phyloP scores from a whole-genome alignment of 2,113 vertebrate genomes.

The Lophochroa leadbeateri region DNA sequence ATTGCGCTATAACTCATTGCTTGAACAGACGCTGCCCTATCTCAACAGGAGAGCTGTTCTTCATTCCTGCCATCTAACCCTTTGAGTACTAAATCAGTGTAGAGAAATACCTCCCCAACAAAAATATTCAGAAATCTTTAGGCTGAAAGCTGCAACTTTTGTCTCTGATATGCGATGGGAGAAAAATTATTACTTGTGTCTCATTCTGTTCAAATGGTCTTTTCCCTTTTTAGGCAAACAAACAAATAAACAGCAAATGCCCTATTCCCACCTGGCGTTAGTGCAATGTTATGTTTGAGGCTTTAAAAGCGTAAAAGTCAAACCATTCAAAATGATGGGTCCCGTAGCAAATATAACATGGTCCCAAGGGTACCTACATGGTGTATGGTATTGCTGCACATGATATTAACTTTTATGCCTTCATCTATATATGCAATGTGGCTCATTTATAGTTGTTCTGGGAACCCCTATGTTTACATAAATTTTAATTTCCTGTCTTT shows the following conservation, averaged over 20 bases:
- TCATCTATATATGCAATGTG: conserved; percentile 31
- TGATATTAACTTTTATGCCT: conserved; percentile 71
- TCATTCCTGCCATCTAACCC: background rate
- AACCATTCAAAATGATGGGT: conserved; percentile 58
- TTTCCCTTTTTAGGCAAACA: background rate
- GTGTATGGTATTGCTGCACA: conserved; percentile 1
- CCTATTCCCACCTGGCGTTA: conserved; percentile 4
- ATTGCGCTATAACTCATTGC: background rate
- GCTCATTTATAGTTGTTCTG: conserved; percentile 61
- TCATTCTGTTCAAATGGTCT: background rate
- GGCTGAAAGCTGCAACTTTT: background rate
- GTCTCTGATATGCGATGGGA: background rate
- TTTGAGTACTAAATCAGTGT: background rate
- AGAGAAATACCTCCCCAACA: background rate
- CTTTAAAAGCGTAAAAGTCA: conserved; percentile 52
- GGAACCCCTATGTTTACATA: conserved; percentile 70
- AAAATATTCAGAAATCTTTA: background rate
- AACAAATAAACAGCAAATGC: conserved; percentile 28
- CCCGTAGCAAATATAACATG: conserved; percentile 25
- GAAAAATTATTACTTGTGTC: background rate
- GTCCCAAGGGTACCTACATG: background rate
- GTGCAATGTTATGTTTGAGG: conserved; percentile 2
- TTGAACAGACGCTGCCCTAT: background rate
- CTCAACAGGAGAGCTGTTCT: background rate
- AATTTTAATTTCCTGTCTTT: conserved; percentile 74